Evolutionary conservation across 2,113 vertebrate genomes (phyloP), one percentile per base, ranked within the genome.

Genomic region (Brachyistius frenatus): DNA sequence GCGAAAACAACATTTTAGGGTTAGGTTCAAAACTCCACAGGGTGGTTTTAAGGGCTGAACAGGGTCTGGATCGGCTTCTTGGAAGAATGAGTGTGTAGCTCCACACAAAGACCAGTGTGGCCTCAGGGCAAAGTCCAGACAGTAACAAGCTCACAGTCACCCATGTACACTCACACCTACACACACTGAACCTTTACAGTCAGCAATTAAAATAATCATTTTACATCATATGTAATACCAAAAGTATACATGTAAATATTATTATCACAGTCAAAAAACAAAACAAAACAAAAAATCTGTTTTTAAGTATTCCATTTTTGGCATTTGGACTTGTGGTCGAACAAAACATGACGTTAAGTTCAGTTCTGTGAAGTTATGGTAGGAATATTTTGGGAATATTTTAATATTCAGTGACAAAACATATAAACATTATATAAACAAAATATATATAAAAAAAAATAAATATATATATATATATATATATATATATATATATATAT

Each of bases 51-150:
- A 72, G 47, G 13, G 54, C 9, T n/a, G 35, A 80, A 50, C 66
- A 47, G 74, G 60, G 31, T 73, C 70, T 76, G 77, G 73, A 49
- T 80, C 72, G 57, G 76, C 79, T 81, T 80, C 76, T 84, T 67
- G 78, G 73, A 66, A 83, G 84, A 68, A 82, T 80, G 83, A 74
- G 68, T 16, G 64, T 81, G 79, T 78, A 74, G 80, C 87, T 89
- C 69, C 77, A 83, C 75, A 84, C 83, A 73, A 81, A 81, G 81
- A 86, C 73, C 39, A 90, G 79, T 47, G 77, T 86, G 80, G 90
- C 89, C 89, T 87, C 57, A 44, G 90, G 90, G 81, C 77, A 76
- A 77, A 85, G 88, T 90, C 87, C 66, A 69, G 72, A 91, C 87
- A 88, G 85, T 76, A 87, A 88, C 73, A 84, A 85, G 80, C 74